Base-by-base conservation (phyloP, 2,797 vertebrate species). In the Neomorphus geoffroyi region DNA sequence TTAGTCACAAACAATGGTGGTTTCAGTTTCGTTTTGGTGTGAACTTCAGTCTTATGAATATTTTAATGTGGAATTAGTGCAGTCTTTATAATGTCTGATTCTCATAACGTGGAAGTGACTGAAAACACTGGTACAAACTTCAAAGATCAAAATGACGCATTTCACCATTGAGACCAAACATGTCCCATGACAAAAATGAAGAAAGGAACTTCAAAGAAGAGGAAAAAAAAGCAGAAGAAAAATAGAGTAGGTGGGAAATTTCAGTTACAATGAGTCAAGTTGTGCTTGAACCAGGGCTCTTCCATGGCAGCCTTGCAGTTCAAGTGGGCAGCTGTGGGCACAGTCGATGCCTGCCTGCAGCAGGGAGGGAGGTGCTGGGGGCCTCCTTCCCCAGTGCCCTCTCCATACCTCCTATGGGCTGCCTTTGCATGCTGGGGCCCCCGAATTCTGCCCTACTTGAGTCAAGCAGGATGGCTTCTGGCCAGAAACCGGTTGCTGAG, bases 11-110 rank as follows among this genome's bases (percentile, higher is more conserved):
- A 73, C 22, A 16, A 60, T 7, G 24, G 28, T 3, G 7, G 46
- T 45, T 96, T 92, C 57, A 71, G 50, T 94, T 95, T 96, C 53
- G 0, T 58, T 96, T 78, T 54, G 30, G 65, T 91, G 61, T 58
- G 56, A 84, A 70, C 21, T 13, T 84, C 56, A 72, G 22, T 19
- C 61, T 65, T 60, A 79, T 5, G 7, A 92, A 69, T 88, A 88
- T 73, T 88, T 86, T 73, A 58, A 61, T 4, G 10, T 67, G 61
- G 57, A 92, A 65, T 85, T 74, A 89, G 41, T 46, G 30, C 21
- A 50, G 53, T 35, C 67, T 93, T 92, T 78, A 74, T 43, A 58
- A 71, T 9, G 19, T 46, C 84, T 71, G 64, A 88, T 87, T 32
- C 41, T 58, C 54, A 83, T n/a, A 82, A 78, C 0, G 1, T 65